Evolutionary conservation across 2,888 invertebrate species (phyloP).

Genomic region (Drosophila meridiana): DNA sequence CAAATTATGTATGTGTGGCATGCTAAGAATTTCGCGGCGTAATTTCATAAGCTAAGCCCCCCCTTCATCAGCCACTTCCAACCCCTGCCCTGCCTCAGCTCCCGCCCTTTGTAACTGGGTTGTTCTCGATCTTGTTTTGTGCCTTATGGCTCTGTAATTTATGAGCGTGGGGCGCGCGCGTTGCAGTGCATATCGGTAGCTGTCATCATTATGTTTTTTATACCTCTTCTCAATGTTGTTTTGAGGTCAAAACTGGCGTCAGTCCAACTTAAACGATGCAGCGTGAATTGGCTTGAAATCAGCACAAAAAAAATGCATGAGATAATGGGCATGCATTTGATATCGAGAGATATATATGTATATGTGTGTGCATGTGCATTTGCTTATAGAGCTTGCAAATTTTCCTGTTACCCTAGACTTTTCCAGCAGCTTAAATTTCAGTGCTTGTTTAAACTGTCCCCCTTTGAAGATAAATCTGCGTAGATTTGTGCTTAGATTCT

Average conservation of each 20-base stretch:
- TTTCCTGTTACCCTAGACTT: constrained; percentile 25
- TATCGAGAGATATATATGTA: constrained; percentile 6
- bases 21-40: constrained; percentile 76
- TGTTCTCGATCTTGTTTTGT: constrained; percentile 64
- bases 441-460: constrained; percentile 53
- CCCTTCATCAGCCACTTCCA: not conserved
- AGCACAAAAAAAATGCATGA: not conserved
- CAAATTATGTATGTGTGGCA: constrained; percentile 76
- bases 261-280: constrained; percentile 44
- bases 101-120: constrained; percentile 8
- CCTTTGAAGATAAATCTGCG: constrained; percentile 67
- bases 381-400: not conserved
- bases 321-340: constrained; percentile 20
- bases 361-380: not conserved
- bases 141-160: constrained; percentile 75
- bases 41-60: constrained; percentile 53
- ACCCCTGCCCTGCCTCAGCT: not conserved
- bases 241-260: constrained; percentile 57
- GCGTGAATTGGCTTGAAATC: constrained; percentile 29
- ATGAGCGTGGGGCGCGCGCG: constrained; percentile 49
- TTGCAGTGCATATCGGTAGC: constrained; percentile 73
- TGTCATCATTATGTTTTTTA: constrained; percentile 74
- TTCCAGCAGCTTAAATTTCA: constrained; percentile 52
- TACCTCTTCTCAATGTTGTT: constrained; percentile 35
- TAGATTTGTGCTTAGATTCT: constrained; percentile 61